A percentile compares a stretch with the other conserved stretches of the same genome.
phyloP scores from a whole-genome alignment of 2,888 invertebrate genomes.

The Slavum lentiscoides region DNA sequence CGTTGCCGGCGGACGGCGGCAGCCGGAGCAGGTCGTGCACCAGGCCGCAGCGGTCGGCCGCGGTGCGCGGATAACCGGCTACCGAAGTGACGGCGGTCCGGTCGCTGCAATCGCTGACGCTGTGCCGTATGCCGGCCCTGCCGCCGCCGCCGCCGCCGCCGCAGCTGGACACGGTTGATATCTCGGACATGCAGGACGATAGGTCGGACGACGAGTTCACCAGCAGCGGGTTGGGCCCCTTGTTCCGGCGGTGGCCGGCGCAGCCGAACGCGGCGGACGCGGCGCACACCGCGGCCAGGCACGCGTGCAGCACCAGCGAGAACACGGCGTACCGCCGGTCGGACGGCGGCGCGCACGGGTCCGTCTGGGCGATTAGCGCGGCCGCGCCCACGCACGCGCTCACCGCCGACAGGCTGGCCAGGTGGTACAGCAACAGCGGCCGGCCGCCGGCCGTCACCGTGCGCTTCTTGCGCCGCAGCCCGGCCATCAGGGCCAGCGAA shows the following conservation, averaged over 20 bases:
- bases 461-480: constrained; percentile 59
- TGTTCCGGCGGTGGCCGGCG: constrained; percentile 41
- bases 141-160: constrained; percentile 53
- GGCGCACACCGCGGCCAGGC: constrained; percentile 62
- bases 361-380: constrained; percentile 61
- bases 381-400: constrained; percentile 65
- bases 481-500: constrained; percentile 62
- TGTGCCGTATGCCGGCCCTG: constrained; percentile 42
- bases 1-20: constrained; percentile 23
- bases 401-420: constrained; percentile 63
- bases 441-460: constrained; percentile 36
- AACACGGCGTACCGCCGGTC: constrained; percentile 63
- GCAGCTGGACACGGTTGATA: constrained; percentile 57
- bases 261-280: constrained; percentile 56
- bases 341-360: constrained; percentile 62
- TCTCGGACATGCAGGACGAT: constrained; percentile 57
- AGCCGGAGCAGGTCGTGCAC: constrained; percentile 55
- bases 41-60: constrained; percentile 42
- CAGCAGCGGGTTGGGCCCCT: constrained; percentile 54
- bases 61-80: constrained; percentile 3
- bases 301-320: constrained; percentile 63
- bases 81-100: constrained; percentile 20
- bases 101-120: constrained; percentile 55
- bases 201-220: constrained; percentile 57
- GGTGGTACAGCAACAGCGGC: constrained; percentile 62